phyloP scores from a whole-genome alignment of 2,888 invertebrate species.

The Kryphioiulus occultus region DNA sequence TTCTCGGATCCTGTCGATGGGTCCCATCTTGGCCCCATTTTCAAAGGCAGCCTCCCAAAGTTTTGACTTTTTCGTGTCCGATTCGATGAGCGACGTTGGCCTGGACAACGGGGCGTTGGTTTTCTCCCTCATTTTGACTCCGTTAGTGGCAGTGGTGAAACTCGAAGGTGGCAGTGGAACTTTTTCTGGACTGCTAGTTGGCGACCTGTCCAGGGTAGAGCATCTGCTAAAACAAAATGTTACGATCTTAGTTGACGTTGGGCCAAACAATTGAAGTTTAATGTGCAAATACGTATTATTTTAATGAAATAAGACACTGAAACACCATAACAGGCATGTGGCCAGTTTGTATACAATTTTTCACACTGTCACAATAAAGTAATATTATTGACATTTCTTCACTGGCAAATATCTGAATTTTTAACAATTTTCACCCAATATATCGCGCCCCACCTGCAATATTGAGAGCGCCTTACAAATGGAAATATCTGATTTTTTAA shows the following conservation, averaged over 20 bases:
- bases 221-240: background rate
- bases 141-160: background rate
- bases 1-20: background rate
- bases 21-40: constrained; percentile 23
- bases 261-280: too few species aligned
- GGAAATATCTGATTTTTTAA: too few species aligned
- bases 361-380: too few species aligned
- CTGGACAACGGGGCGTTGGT: constrained; percentile 47
- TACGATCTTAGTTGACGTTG: background rate
- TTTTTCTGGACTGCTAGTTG: background rate
- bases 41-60: constrained; percentile 35
- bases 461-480: too few species aligned
- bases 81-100: constrained; percentile 52
- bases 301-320: too few species aligned
- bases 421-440: too few species aligned
- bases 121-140: constrained; percentile 37
- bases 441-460: too few species aligned
- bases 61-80: constrained; percentile 48
- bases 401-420: too few species aligned
- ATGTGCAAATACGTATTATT: too few species aligned
- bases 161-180: background rate
- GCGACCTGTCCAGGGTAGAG: background rate
- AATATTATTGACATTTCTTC: too few species aligned
- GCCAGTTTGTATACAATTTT: too few species aligned
- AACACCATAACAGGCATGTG: too few species aligned